Base-by-base conservation (phyloP, 2,113 vertebrate species). In the Furnarius figulus region DNA sequence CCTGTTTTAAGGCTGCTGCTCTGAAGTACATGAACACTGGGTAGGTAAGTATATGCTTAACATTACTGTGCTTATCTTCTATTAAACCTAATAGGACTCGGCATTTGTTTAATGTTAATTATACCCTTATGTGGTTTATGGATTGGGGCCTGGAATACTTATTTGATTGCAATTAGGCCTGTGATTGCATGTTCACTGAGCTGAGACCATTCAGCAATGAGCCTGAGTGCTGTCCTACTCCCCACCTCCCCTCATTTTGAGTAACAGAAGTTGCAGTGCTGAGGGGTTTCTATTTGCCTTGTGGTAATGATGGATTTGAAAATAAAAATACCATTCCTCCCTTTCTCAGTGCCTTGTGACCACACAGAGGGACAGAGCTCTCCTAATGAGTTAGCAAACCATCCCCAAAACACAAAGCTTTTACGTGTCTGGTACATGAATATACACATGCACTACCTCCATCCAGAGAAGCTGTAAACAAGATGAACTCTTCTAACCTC, bases 81-180 rank as follows among this genome's bases (percentile, higher is more conserved):
- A 58, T 91, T 90, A 79, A 95, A 33, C 33, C 35, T 93, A 84
- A 95, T 73, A 76, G 59, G 53, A 92, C 46, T 65, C 33, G 18
- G 66, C 85, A 82, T 84, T 87, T 76, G 37, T 65, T 91, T 96
- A 87, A 94, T 92, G 93, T 68, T 97, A 91, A 95, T 95, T 97
- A 96, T 28, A 68, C 50, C 76, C 82, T 73, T 50, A 30, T 18
- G 59, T 93, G 83, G 68, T 89, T 90, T 79, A 93, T 94, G 80
- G 88, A 96, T 94, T 85, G 62, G 71, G 76, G 37, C 40, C 46
- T 79, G 74, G 77, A 91, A 95, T 82, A 76, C 74, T 95, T 81
- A 94, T 82, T 94, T 96, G 96, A 92, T 94, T 96, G 93, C 91
- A 87, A 82, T 96, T 97, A 96, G 70, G 84, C 49, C 61, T 61